Evolutionary conservation across 2,888 invertebrate species (phyloP).

Genomic region (Eledona agricola): DNA sequence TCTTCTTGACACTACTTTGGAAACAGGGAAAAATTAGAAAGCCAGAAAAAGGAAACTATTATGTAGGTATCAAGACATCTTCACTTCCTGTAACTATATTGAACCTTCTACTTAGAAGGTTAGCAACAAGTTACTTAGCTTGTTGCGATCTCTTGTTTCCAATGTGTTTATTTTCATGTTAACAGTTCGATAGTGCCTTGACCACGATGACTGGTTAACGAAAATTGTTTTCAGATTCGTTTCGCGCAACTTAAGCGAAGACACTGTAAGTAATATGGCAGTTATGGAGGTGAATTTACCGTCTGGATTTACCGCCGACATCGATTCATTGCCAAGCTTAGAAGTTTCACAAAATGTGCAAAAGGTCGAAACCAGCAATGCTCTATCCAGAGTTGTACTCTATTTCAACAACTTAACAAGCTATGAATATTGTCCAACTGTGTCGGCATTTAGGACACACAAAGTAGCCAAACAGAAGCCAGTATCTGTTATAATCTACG

Average conservation of each 20-base stretch:
- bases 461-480: constrained; percentile 88
- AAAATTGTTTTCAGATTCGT: constrained; percentile 70
- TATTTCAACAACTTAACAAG: constrained; percentile 75
- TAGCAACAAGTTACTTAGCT: too few relatives aligned
- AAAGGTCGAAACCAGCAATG: constrained; percentile 74
- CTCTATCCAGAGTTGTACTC: constrained; percentile 71
- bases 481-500: constrained; percentile 84
- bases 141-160: too few relatives aligned
- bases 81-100: too few relatives aligned
- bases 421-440: constrained; percentile 80
- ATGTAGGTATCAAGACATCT: too few relatives aligned
- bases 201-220: too few relatives aligned
- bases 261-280: constrained; percentile 85
- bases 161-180: too few relatives aligned
- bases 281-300: constrained; percentile 90
- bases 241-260: constrained; percentile 66
- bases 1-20: too few relatives aligned
- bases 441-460: constrained; percentile 83
- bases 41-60: too few relatives aligned
- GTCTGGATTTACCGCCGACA: constrained; percentile 88
- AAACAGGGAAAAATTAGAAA: too few relatives aligned
- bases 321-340: constrained; percentile 73
- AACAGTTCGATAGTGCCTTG: too few relatives aligned
- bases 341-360: constrained; percentile 69
- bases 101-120: too few relatives aligned